A percentile compares a stretch with the other conserved stretches of the same genome.
Evolutionary conservation across 1,140 invertebrate genomes (phyloP).

Genomic region (Glossosoma conforme): DNA sequence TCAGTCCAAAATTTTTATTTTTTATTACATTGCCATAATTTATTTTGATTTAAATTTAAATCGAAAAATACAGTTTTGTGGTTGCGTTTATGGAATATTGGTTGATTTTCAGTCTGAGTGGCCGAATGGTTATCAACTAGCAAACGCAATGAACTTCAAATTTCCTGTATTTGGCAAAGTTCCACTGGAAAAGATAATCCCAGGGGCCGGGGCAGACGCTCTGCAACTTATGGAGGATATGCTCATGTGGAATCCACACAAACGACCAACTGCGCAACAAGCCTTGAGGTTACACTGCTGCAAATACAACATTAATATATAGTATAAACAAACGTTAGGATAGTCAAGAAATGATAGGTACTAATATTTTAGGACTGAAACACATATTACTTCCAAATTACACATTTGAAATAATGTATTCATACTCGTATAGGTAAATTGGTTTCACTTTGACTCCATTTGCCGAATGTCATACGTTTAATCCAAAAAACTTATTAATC

Average conservation of each 20-base stretch:
- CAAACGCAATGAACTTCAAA: constrained; percentile 91
- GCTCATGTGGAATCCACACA: constrained; percentile 88
- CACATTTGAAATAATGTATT: no score
- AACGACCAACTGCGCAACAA: constrained; percentile 86
- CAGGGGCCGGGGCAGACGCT: constrained; percentile 77
- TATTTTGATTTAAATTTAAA: not conserved
- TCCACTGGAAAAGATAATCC: constrained; percentile 74
- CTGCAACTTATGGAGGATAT: constrained; percentile 83
- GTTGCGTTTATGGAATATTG: not conserved
- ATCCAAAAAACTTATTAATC: no score
- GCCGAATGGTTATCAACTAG: constrained; percentile 92
- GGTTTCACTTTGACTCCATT: no score
- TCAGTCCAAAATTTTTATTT: not conserved
- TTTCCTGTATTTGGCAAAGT: constrained; percentile 86
- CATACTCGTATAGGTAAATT: no score
- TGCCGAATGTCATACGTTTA: no score
- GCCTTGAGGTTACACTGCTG: constrained; percentile 77
- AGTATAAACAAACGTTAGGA: no score
- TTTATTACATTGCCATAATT: not conserved
- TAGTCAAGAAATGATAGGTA: no score
- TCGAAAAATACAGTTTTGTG: not conserved
- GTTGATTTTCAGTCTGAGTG: constrained; percentile 70
- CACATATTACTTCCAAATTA: no score
- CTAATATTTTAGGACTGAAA: no score
- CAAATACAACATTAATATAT: no score